Evolutionary conservation across 2,113 vertebrate species (phyloP).

Genomic region (Tor tambroides): DNA sequence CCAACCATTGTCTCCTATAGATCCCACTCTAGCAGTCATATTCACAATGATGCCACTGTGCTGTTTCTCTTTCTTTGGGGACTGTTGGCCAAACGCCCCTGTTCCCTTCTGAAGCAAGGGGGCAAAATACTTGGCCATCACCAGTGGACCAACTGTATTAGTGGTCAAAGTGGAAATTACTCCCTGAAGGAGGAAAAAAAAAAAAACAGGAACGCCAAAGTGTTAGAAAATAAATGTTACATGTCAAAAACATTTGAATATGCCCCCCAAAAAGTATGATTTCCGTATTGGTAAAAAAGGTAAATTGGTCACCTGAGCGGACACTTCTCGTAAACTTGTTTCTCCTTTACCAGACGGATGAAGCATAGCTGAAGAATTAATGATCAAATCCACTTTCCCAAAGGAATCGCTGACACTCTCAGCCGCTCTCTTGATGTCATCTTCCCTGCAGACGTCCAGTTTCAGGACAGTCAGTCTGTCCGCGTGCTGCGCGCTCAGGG

Average conservation of each 20-base stretch:
- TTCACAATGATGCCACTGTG: conserved; percentile 70
- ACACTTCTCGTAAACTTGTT: conserved; percentile 73
- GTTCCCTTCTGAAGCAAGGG: conserved; percentile 71
- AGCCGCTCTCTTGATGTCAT: conserved; percentile 62
- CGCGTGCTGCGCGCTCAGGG: conserved; percentile 56
- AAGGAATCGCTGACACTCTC: conserved; percentile 60
- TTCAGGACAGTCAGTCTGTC: conserved; percentile 62
- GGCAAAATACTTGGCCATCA: conserved; percentile 75
- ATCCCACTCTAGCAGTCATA: conserved; percentile 75
- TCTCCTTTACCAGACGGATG: conserved; percentile 77
- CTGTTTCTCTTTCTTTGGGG: conserved; percentile 64
- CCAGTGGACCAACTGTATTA: conserved; percentile 70
- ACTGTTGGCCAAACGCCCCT: conserved; percentile 70
- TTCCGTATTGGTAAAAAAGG: background rate
- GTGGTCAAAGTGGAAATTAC: conserved; percentile 67
- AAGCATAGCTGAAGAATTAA: conserved; percentile 74
- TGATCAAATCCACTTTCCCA: conserved; percentile 70
- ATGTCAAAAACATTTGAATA: background rate
- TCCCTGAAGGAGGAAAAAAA: conserved; percentile 50
- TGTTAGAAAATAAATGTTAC: background rate
- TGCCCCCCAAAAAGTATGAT: background rate
- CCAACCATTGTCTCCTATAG: conserved; percentile 72
- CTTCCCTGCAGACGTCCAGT: conserved; percentile 70
- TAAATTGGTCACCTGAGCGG: conserved; percentile 63
- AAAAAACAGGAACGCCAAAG: background rate